Evolutionary conservation across 2,888 invertebrate genomes (phyloP).

Genomic region (Diaprepes abbreviatus): DNA sequence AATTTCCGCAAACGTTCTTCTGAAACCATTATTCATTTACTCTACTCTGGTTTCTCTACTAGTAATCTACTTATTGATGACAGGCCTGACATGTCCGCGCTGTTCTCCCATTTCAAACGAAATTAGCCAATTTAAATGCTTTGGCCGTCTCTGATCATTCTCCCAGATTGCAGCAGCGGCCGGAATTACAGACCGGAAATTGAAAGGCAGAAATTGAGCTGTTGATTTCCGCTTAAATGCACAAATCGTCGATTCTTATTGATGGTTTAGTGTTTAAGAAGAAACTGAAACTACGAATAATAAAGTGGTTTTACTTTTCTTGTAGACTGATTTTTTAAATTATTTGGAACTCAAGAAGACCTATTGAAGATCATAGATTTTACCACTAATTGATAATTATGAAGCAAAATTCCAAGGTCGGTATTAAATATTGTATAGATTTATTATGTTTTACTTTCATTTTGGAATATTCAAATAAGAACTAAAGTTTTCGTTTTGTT

Average conservation of each 20-base stretch:
- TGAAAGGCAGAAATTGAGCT: slow-evolving; percentile 62
- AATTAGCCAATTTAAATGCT: slow-evolving; percentile 37
- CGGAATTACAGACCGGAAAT: slow-evolving; percentile 62
- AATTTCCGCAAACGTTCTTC: not conserved
- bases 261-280: slow-evolving; percentile 49
- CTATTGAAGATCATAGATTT: too few species aligned
- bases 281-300: too few species aligned
- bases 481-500: too few species aligned
- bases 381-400: too few species aligned
- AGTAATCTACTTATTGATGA: slow-evolving; percentile 30
- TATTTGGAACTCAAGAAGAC: too few species aligned
- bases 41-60: not conserved
- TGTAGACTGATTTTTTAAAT: too few species aligned
- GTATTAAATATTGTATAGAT: too few species aligned
- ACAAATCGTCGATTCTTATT: slow-evolving; percentile 50
- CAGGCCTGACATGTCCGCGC: slow-evolving; percentile 18
- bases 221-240: slow-evolving; percentile 57
- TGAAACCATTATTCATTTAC: not conserved
- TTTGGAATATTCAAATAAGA: too few species aligned
- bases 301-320: too few species aligned
- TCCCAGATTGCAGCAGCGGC: slow-evolving; percentile 40
- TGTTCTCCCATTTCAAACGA: slow-evolving; percentile 30
- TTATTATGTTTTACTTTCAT: too few species aligned
- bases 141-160: slow-evolving; percentile 14
- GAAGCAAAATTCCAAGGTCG: too few species aligned